Evolutionary conservation across 2,113 vertebrate genomes (phyloP), one percentile per base, ranked within the genome.

Genomic region (Ranitomeya imitator): DNA sequence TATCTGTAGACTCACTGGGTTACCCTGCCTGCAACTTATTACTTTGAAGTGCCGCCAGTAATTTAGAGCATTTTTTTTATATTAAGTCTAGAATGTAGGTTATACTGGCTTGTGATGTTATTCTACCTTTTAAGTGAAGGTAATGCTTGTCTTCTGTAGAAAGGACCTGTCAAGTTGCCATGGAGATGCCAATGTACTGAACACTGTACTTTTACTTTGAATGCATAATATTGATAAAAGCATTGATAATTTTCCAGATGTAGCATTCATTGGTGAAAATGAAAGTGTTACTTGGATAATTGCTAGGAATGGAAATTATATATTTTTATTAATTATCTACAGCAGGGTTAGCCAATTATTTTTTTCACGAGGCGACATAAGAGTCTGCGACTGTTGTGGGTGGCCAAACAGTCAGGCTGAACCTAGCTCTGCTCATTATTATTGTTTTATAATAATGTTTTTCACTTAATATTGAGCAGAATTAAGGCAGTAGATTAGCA

Each of bases 81-180:
- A 88, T 82, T 59, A 87, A 71, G 65, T 73, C 63, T n/a, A 87
- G 65, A 87, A 87, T 87, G 54, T 82, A 82, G 85, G 73, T 86
- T 86, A 85, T 76, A 45, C 84, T 51, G 15, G 55, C 73, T 86
- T 51, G 85, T 78, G 85, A 86, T 79, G 57, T 79, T 86, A 86
- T 86, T 78, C 60, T 86, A 86, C 59, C 85, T 78, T 74, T 51
- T 23, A 61, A 86, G 59, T 65, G 12, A 63, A 86, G 26, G 31
- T 65, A 63, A 65, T 61, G 21, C 74, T 18, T 78, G 74, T 79
- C 85, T 65, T 78, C 74, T 76, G 8, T 23, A 65, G 21, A 86
- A 79, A 52, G 37, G 18, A 55, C 78, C 23, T 74, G 86, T 82
- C 54, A 82, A 73, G 86, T 88, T 88, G 54, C 86, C 79, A 88